These are phyloP conservation scores for Enteromius trimaculatus DNA, from an alignment of 2,797 vertebrate genomes.

Conservation along the genomic window DNA sequence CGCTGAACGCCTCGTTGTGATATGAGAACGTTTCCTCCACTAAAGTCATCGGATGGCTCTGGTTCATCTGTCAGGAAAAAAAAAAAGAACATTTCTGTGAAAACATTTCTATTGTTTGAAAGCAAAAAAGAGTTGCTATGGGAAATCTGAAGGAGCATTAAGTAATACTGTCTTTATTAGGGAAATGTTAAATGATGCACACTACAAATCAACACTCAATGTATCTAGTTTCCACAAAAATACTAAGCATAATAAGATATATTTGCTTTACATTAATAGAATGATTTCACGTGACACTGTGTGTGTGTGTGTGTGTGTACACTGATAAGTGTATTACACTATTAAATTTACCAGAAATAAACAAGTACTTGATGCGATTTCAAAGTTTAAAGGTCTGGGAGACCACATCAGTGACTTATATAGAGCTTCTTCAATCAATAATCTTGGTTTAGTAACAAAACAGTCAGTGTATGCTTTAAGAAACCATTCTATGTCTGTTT, in stretches of 20 bases:
- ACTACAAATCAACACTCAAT: background rate
- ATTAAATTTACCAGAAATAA: background rate
- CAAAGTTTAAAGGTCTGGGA: background rate
- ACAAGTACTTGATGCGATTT: background rate
- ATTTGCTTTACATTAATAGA: background rate
- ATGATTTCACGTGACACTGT: background rate
- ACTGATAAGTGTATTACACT: background rate
- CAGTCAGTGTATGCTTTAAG: background rate
- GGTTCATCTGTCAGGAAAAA: constrained; percentile 70
- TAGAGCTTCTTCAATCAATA: background rate
- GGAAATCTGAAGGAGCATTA: background rate
- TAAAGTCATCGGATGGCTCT: constrained; percentile 60
- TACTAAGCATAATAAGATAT: background rate
- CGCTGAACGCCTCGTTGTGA: constrained; percentile 71
- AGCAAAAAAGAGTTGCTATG: background rate
- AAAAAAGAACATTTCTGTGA: constrained; percentile 7
- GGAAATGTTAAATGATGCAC: background rate
- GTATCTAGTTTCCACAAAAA: background rate
- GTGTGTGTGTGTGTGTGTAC: background rate
- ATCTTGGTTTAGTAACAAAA: background rate
- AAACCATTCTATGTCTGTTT: background rate
- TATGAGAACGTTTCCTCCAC: constrained; percentile 66
- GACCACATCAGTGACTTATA: background rate
- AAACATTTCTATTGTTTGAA: constrained; percentile 9
- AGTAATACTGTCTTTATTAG: background rate